Conservation (phyloP, 2,888 invertebrate species). For the Drosophila koepferae region DNA sequence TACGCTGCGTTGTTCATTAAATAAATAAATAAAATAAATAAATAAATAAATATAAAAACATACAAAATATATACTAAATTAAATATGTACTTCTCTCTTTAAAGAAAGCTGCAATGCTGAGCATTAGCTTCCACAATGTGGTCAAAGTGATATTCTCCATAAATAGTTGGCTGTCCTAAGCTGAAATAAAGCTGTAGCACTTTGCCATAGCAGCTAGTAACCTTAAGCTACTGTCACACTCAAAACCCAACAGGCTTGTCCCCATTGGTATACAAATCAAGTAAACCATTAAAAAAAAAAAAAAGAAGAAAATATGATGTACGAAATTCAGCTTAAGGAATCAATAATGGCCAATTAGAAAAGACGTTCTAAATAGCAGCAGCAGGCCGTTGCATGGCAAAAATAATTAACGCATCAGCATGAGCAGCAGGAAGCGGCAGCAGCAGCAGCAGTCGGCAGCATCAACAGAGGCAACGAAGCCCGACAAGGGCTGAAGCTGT, state of each 20-base stretch:
- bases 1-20: too few relatives aligned
- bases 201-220: background rate
- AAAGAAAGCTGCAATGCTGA: background rate
- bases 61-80: too few relatives aligned
- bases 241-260: constrained; percentile 3
- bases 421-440: background rate
- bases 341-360: constrained; percentile 55
- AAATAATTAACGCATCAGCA: constrained; percentile 54
- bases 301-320: constrained; percentile 6
- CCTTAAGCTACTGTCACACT: constrained; percentile 4
- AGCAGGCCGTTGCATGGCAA: constrained; percentile 36
- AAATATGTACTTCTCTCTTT: too few relatives aligned
- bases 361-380: constrained; percentile 15
- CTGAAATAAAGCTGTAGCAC: background rate
- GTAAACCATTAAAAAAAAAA: constrained; percentile 35
- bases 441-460: constrained; percentile 9
- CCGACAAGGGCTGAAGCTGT: background rate
- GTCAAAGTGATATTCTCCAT: background rate
- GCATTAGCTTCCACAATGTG: background rate
- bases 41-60: too few relatives aligned
- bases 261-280: constrained; percentile 26
- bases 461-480: constrained; percentile 1
- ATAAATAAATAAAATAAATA: too few relatives aligned
- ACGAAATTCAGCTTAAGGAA: constrained; percentile 34
- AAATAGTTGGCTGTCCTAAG: background rate